Evolutionary conservation across 1,140 invertebrate species (phyloP), one percentile per base, ranked within the genome.

Genomic region (Papilio polytes): DNA sequence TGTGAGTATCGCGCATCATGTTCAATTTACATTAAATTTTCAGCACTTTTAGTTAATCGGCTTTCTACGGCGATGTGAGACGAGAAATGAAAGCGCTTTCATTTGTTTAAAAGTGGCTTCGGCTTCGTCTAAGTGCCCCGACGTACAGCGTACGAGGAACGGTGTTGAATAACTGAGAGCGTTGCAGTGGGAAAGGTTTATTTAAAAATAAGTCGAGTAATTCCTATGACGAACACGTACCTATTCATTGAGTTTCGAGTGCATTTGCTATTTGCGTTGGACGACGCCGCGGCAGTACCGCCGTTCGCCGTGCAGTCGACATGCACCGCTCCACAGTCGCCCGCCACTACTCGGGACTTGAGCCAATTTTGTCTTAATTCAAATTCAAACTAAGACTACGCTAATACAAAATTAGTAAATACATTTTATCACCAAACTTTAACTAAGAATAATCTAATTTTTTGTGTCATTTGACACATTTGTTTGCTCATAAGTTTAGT

Each of bases 201-300:
- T 91, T 93, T 94, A 94, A 94, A 94, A 94, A 94, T 94, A 93
- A 91, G 85, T 84, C 83, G 83, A 84, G 86, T 90, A 90, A 92
- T 94, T 93, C 87, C 88, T 94, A 94, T 94, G 91, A 93, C 85
- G 89, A 93, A 89, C 93, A 94, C 92, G 92, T 94, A 90, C 88
- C 81, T 86, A 85, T 86, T 85, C 82, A 85, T 85, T 74, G 81
- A 80, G 78, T 80, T 82, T 85, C 81, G 86, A 92, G 90, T 91
- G 90, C 89, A 92, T 89, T 86, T 80, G 82, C 85, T 87, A 90
- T 91, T 87, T 87, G 87, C 86, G 90, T 91, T 90, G 84, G 84
- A 82, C 84, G 88, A 36, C 82, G 87, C 88, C 80, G 78, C 78
- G 82, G 74, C 72, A 53, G 44, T 80, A 53, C 46, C 46, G 46